These are phyloP conservation scores for Indicator maculatus DNA, from an alignment of 2,113 vertebrate genomes.

Conservation along the genomic window DNA sequence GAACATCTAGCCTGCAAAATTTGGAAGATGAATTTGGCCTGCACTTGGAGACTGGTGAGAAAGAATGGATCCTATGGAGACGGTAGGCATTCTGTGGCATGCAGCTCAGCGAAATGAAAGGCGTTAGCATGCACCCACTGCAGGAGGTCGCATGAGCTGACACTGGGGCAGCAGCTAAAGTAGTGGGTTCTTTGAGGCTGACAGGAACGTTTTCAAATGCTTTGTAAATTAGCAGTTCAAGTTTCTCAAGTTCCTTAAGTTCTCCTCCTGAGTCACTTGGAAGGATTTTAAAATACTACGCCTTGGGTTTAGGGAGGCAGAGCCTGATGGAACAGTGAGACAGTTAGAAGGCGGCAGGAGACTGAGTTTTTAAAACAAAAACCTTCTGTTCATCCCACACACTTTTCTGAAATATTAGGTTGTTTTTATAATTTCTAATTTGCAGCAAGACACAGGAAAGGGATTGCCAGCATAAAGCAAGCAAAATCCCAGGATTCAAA, in stretches of 20 bases:
- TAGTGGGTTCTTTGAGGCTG: neutral
- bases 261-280: neutral
- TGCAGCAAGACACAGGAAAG: neutral
- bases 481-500: neutral
- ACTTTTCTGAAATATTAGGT: constrained; percentile 31
- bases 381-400: neutral
- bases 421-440: constrained; percentile 30
- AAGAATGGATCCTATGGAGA: neutral
- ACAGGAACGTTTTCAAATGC: neutral
- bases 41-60: neutral
- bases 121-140: neutral
- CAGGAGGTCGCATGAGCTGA: neutral
- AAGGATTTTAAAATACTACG: neutral
- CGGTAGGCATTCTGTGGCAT: neutral
- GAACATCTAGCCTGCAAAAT: neutral
- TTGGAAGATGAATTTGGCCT: neutral
- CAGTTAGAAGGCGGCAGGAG: neutral
- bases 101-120: neutral
- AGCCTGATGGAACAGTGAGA: neutral
- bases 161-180: neutral
- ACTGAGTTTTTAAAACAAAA: neutral
- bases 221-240: neutral
- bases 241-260: neutral
- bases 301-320: neutral
- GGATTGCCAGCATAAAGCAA: constrained; percentile 7